Base-by-base conservation (phyloP, 2,797 vertebrate species). In the Mionectes olivaceus region DNA sequence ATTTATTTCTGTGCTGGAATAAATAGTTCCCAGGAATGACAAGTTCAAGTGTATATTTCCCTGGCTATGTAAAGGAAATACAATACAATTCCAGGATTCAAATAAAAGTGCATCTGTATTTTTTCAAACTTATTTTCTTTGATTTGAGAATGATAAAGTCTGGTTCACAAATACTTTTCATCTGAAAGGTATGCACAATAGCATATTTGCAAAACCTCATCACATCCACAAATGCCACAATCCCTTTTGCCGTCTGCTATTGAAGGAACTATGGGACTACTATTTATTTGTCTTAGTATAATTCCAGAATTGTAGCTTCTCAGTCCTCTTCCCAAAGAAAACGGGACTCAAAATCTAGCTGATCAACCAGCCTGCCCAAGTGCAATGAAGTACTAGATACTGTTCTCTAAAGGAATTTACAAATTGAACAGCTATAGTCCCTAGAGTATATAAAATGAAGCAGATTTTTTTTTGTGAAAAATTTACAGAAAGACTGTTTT, bases 381-480 rank as follows among this genome's bases (percentile, higher is more conserved):
- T 57, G 4, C 15, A 22, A 4, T 30, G 19, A 59, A 19, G 18
- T 53, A 5, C n/a, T 87, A 59, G 24, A 13, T 53, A 65, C 5
- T 53, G 0, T 46, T 69, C 27, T n/a, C 30, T 73, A 24, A 49
- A 79, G 24, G n/a, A 79, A 65, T 53, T 41, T 71, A 60, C 15
- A 59, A 19, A 14, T 57, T 79, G n/a, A 80, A 57, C 22, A 33
- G 7, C 10, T 76, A 0, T 79, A 21, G 13, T 82, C 27, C 9
- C 19, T 70, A 25, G 5, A 59, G 15, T 11, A 50, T 47, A 50
- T 50, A 28, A 87, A 85, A 76, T 24, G 5, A n/a, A 71, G 33
- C 28, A 59, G 43, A 13, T 55, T 33, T 27, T 49, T 17, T 5
- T 1, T 30, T 0, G 6, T 9, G 1, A 16, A 46, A 5, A 37